Evolutionary conservation across 2,888 invertebrate species (phyloP).

Genomic region (Caenorhabditis sp.): DNA sequence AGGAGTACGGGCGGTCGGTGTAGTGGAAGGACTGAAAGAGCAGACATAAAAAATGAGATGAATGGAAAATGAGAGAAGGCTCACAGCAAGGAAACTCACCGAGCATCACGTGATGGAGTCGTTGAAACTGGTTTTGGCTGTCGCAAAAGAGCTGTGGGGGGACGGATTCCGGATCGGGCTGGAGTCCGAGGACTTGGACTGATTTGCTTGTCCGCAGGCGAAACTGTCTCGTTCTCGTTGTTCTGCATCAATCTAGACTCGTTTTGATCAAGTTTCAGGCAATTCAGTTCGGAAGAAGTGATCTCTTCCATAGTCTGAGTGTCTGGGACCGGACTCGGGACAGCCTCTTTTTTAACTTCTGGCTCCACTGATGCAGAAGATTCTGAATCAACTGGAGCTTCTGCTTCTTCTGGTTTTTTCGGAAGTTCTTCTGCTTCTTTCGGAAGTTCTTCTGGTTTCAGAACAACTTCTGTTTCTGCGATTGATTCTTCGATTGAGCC

Average conservation of each 20-base stretch:
- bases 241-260: constrained; percentile 19
- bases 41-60: too few species aligned
- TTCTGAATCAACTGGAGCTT: too few species aligned
- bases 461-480: background rate
- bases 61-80: background rate
- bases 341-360: background rate
- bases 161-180: constrained; percentile 37
- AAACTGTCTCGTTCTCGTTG: constrained; percentile 35
- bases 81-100: too few species aligned
- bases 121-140: constrained; percentile 11
- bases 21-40: constrained; percentile 32
- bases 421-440: background rate
- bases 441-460: background rate
- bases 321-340: constrained; percentile 1
- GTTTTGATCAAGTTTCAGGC: background rate
- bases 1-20: background rate
- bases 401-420: background rate
- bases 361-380: too few species aligned
- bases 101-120: background rate
- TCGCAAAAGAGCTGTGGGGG: constrained; percentile 37
- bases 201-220: background rate
- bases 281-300: background rate
- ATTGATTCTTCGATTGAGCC: background rate
- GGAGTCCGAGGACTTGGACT: too few species aligned
- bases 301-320: constrained; percentile 37